Conservation (phyloP, 2,888 invertebrate genomes). For the Morpho helenor region DNA sequence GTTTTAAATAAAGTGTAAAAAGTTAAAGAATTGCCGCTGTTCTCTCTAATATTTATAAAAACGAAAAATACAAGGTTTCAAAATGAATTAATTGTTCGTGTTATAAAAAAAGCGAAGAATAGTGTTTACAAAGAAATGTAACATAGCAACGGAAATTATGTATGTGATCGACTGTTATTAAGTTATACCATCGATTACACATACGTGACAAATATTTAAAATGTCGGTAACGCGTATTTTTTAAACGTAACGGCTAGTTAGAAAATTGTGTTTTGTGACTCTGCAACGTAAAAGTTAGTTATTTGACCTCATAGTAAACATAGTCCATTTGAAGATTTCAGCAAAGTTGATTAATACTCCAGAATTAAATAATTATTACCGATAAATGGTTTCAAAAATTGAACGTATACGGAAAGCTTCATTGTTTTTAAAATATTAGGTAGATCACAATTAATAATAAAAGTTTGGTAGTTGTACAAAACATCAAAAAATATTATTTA, state of each 20-base stretch:
- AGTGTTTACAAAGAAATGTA: conserved; percentile 69
- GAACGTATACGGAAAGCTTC: no score
- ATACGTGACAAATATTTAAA: conserved; percentile 3
- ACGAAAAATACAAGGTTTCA: conserved; percentile 10
- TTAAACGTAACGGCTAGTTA: conserved; percentile 13
- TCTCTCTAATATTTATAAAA: conserved; percentile 11
- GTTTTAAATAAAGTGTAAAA: conserved; percentile 25
- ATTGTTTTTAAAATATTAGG: no score
- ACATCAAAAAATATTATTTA: no score
- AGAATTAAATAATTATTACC: no score
- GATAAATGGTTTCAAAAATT: no score
- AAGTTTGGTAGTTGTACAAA: no score
- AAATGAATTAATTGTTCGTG: conserved; percentile 19
- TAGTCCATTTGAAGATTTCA: no score
- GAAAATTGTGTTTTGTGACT: neutral
- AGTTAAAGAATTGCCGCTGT: neutral
- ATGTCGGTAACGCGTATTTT: neutral
- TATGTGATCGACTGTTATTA: conserved; percentile 30
- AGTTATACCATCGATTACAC: conserved; percentile 11
- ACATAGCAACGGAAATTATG: conserved; percentile 54
- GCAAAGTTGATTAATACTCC: no score
- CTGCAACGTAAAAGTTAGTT: no score
- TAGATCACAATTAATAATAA: no score
- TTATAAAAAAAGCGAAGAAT: conserved; percentile 42
- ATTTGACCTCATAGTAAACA: no score